Evolutionary conservation across 2,797 vertebrate genomes (phyloP), one percentile per base, ranked within the genome.

Genomic region (Alca torda): DNA sequence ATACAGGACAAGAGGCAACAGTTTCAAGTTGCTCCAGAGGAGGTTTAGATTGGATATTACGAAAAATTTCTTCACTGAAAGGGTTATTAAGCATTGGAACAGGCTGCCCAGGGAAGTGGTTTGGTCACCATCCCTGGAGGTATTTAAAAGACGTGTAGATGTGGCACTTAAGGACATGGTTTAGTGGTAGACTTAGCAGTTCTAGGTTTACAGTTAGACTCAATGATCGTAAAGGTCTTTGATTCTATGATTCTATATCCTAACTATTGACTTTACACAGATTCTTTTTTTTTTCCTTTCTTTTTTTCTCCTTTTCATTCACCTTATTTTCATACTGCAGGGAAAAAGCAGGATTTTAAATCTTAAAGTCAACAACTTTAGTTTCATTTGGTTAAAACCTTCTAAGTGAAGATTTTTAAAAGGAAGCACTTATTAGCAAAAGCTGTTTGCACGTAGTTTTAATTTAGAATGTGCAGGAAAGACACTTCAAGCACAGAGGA

Each of bases 1-100:
- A 70, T 8, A 51, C 0, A 63, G n/a, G 21, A 35, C 1, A 5
- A 86, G 35, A 65, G 10, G 33, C 76, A 64, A 85, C 0, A 2
- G 35, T 7, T 12, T 53, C 35, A 65, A n/a, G 33, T 51, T 70
- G 33, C 3, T 1, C 20, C 45, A 51, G 43, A 16, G 43, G 16
- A 73, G 10, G 20, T 59, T 76, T 56, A 79, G 43, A 64, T 2
- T 30, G 33, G 23, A 16, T 26, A 73, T 18, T 53, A 59, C 20
- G 24, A 80, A 37, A 73, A 37, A 56, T 19, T 16, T 70, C 19
- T 39, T 78, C 50, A 70, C n/a, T 15, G 20, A 68, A 50, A 84
- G 17, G 9, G 57, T 28, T 26, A 20, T 57, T 19, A 75, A 50
- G 31, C 16, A 35, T 1, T 57, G 51, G 46, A 57, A 41, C 13